Evolutionary conservation across 2,797 vertebrate genomes (phyloP).

Genomic region (Anisognathus igniventris): DNA sequence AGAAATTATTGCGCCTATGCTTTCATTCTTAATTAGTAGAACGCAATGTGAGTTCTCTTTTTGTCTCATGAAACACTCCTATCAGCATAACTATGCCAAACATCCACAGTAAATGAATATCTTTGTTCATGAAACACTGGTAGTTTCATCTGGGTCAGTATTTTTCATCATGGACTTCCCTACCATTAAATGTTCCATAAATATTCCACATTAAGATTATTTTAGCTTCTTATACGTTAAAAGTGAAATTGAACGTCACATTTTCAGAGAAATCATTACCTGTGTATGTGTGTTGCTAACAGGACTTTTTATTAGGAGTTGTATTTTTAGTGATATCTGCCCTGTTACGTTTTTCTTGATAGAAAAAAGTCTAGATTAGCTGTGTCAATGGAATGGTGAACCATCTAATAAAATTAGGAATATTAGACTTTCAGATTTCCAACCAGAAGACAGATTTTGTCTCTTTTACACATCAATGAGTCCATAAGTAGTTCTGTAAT

Average conservation of each 20-base stretch:
- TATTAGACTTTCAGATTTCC: not conserved
- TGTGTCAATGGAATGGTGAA: not conserved
- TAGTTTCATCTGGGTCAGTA: not conserved
- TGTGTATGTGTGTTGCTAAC: not conserved
- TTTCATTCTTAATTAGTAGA: not conserved
- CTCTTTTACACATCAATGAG: not conserved
- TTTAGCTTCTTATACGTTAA: not conserved
- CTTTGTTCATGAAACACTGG: not conserved
- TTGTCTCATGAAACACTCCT: not conserved
- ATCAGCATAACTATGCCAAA: not conserved
- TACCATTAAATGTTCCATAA: not conserved
- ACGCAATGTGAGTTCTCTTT: not conserved
- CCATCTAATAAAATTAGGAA: not conserved
- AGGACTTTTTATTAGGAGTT: not conserved
- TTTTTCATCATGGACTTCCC: not conserved
- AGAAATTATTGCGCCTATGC: rapidly evolving
- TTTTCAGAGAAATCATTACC: not conserved
- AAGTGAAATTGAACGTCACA: not conserved
- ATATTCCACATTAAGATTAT: not conserved
- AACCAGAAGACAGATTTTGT: not conserved
- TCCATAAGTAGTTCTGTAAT: not conserved
- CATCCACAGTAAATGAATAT: not conserved
- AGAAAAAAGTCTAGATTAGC: not conserved
- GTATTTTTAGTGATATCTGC: not conserved
- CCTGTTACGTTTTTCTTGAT: not conserved